Conservation (phyloP, 2,113 vertebrate species). For the Oxyruncus cristatus region DNA sequence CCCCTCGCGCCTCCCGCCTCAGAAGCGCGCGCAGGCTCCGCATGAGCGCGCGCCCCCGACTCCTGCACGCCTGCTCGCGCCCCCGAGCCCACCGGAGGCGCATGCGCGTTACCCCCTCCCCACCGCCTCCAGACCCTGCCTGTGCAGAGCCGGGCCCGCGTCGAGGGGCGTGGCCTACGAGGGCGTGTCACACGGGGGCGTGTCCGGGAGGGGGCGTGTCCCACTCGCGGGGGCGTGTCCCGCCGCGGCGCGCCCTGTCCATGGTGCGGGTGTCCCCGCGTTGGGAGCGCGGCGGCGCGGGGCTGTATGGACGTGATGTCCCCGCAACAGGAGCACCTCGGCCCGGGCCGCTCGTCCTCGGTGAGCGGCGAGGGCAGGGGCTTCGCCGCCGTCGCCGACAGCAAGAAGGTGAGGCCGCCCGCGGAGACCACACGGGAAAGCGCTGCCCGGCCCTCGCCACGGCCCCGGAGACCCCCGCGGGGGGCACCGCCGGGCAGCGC, state of each 20-base stretch:
- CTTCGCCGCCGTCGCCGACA: constrained; percentile 54
- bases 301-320: constrained; percentile 78
- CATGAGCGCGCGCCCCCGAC: rapidly evolving
- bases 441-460: background rate
- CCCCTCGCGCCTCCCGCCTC: rapidly evolving
- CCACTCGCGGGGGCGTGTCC: background rate
- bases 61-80: too few relatives aligned
- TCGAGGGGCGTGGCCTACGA: background rate
- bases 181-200: background rate
- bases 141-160: rapidly evolving
- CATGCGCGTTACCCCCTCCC: background rate
- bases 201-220: background rate
- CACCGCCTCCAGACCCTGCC: rapidly evolving
- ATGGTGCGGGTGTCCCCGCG: background rate
- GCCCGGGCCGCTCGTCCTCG: constrained; percentile 72
- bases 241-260: background rate
- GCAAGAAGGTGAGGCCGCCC: constrained; percentile 72
- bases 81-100: background rate
- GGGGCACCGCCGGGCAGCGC: background rate
- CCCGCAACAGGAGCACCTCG: constrained; percentile 76
- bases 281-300: background rate
- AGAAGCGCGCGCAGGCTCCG: background rate
- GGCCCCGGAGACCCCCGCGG: background rate
- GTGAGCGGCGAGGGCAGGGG: constrained; percentile 69
- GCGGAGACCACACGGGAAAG: background rate